phyloP scores from a whole-genome alignment of 2,113 vertebrate genomes.

The Dolichotis patagonum region DNA sequence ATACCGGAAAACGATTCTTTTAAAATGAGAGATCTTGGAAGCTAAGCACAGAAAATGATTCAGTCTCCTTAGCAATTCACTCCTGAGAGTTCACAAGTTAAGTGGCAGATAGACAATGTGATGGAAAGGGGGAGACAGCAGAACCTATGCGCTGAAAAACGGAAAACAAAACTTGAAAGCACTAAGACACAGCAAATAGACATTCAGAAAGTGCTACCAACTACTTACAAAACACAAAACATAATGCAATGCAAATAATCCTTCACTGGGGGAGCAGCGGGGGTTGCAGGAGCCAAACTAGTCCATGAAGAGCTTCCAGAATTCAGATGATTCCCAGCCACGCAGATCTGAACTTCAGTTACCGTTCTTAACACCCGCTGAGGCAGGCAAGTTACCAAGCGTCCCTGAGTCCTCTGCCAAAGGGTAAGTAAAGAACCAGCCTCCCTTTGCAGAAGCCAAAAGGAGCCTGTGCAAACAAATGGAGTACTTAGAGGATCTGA shows the following conservation, averaged over 20 bases:
- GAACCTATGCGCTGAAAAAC: neutral
- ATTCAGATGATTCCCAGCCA: neutral
- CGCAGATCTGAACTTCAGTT: neutral
- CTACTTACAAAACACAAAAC: neutral
- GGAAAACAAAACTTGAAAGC: neutral
- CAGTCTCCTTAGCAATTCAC: conserved; percentile 4
- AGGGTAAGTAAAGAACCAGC: neutral
- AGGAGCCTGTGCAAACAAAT: neutral
- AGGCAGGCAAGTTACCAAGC: neutral
- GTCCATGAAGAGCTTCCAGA: neutral
- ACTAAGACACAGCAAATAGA: neutral
- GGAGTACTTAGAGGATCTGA: neutral
- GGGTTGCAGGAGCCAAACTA: neutral
- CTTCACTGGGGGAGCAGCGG: neutral
- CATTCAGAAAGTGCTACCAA: neutral
- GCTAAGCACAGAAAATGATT: conserved; percentile 58
- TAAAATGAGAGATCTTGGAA: conserved; percentile 43
- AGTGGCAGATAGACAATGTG: conserved; percentile 33
- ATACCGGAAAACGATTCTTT: conserved; percentile 53
- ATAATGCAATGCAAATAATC: neutral
- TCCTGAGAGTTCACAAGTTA: conserved; percentile 42
- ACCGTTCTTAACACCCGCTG: neutral
- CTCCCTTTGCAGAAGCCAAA: neutral
- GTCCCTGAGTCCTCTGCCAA: neutral
- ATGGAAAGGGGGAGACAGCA: neutral